Base-by-base conservation (phyloP, 2,113 vertebrate species). In the Ictalurus furcatus region DNA sequence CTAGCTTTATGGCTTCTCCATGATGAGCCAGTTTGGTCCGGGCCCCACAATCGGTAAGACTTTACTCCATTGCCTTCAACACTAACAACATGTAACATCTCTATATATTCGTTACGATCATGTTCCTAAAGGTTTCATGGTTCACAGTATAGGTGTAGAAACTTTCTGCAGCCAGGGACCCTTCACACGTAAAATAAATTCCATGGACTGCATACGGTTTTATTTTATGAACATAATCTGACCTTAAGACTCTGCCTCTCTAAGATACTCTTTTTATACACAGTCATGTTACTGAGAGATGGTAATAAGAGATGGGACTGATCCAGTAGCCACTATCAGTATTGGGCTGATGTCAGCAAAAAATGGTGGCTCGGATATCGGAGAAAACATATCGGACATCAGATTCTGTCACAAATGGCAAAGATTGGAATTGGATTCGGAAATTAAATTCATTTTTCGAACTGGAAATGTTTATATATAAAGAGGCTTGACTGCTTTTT, bases 1-100 rank as follows among this genome's bases (percentile, higher is more conserved):
- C 44, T 94, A 99, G 98, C 94, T 99, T 11, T 99, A 98, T 84
- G 94, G 97, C 52, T 99, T 99, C 91, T 98, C 98, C 90, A 94
- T 95, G 0, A 87, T 98, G 1, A 98, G 98, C 37, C 94, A 97
- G 93, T 96, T 95, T 0, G 96, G 97, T 85, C 85, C 97, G 1
- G 94, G 94, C 12, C 96, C 93, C 0, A 98, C 97, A 0, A 90
- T 98, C 79, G 97, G 98, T 99, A 88, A 96, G 94, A 89, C 1
- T 63, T 34, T 1, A 23, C 40, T 58, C 80, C 76, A 37, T 67
- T 30, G 25, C 13, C 17, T 21, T 9, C 8, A 71, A 8, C 25
- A 80, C 28, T 71, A 37, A 52, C 48, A 11, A 52, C 37, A 34
- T 14, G 67, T 34, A 37, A 67, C 11, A 30, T 86, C 48, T 79